Evolutionary conservation across 92 coral and sea anemone genomes (phyloP), one percentile per base, ranked within the genome.

Genomic region (Chrysogorgia sp.): DNA sequence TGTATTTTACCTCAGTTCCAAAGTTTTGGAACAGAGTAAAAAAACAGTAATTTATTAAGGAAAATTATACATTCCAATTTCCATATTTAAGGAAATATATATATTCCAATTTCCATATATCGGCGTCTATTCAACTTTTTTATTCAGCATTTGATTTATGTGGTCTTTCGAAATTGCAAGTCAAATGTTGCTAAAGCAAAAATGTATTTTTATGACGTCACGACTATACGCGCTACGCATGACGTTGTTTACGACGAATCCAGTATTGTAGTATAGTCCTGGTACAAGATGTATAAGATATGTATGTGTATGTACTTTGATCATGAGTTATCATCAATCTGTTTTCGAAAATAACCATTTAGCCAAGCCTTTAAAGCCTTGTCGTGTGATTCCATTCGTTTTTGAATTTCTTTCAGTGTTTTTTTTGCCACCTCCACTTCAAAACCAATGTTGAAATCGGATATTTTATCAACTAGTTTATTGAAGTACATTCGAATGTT

Each of bases 311-410:
- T 43, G 17, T 43, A 8, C 62, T 10, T 10, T 21, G 62, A 10
- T 21, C 9, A 56, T 7, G 9, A 56, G 9, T 33, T 59, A 59
- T 15, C 26, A 33, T 33, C n/a, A n/a, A 59, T 59, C 14, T 59
- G 29, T 28, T 59, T 59, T 19, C 30, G 20, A 28, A 20, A 59
- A 59, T 34, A 64, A 22, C 71, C 1, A 64, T 22, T 64, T 64
- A 64, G 17, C 71, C 71, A 64, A 12, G 71, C 71, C 21, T 64
- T 33, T 8, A 64, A 48, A 7, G 25, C 71, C n/a, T 63, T 34
- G 22, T 63, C 47, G 22, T 63, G 70, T 1, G 43, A 1, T 5
- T 20, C 2, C n/a, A 63, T 63, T 2, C 26, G 40, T 6, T 10
- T 28, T 20, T 6, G 43, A 63, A 63, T 63, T 30, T 17, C 23